phyloP scores from a whole-genome alignment of 2,113 vertebrate genomes.

The Lagopus leucura region DNA sequence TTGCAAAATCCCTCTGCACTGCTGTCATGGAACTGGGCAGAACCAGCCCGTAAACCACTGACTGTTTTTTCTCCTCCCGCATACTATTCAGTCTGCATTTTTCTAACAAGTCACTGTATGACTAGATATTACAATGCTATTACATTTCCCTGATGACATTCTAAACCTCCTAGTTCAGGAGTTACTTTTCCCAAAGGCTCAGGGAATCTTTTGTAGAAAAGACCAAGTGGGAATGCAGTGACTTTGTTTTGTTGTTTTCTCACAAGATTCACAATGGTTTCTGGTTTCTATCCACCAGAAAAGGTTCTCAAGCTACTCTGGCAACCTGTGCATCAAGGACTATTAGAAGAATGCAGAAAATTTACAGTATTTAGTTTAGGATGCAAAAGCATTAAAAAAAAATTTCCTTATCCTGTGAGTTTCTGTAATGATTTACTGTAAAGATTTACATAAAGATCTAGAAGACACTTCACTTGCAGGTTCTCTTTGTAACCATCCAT shows the following conservation, averaged over 20 bases:
- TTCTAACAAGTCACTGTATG: conserved; percentile 49
- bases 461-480: not conserved
- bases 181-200: not conserved
- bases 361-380: not conserved
- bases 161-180: not conserved
- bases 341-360: not conserved
- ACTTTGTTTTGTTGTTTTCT: not conserved
- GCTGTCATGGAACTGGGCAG: no score
- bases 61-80: not conserved
- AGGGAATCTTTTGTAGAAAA: not conserved
- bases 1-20: no score
- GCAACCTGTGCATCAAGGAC: not conserved
- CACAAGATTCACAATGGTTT: not conserved
- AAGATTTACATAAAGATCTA: not conserved
- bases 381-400: not conserved
- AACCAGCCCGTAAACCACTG: no score
- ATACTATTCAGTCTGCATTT: conserved; percentile 5
- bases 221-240: not conserved
- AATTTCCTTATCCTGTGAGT: not conserved
- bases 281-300: not conserved
- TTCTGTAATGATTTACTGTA: not conserved
- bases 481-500: not conserved
- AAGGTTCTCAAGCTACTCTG: not conserved
- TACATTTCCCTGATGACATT: not conserved
- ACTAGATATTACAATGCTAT: conserved; percentile 7